Base-by-base conservation (phyloP, 2,888 invertebrate genomes). In the Leucophora obtusa region DNA sequence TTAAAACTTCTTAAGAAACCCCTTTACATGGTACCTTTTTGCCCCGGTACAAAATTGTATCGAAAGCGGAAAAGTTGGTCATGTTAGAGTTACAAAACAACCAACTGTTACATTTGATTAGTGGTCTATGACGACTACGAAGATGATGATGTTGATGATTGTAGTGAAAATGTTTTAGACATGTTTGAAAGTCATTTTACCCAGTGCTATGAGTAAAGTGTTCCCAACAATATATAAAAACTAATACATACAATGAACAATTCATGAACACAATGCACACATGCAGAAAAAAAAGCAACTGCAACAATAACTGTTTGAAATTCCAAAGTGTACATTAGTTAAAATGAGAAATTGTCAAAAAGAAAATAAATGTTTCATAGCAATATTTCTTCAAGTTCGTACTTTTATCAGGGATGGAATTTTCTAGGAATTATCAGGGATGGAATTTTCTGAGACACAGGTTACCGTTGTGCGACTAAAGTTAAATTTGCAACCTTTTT, bases 131-230 rank as follows among this genome's bases (percentile, higher is more conserved):
- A 21, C 35, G 33, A 15, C 1, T 66, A n/a, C n/a, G 65, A 53
- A 15, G 60, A 56, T 66, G 47, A 28, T 38, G 59, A 53, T 38
- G n/a, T n/a, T n/a, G 65, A 59, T 63, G n/a, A 59, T 54, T 43
- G 17, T 6, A 14, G 21, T 35, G 18, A 14, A 21, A 58, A 63
- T 66, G 50, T 62, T 71, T 54, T 33, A 54, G 71, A 66, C 59
- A 60, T 59, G 28, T 60, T 74, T 72, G 66, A n/a, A 60, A 72
- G 71, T 72, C 66, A 62, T 56, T 66, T 78, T 56, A 47, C 43
- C 50, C 43, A 71, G 50, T n/a, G 51, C 18, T 11, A 68, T 28
- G 28, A 51, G 15, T 24, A 50, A n/a, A 47, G n/a, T 56, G 24
- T 33, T 9, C 43, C 6, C 18, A 38, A 38, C 35, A 59, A 5